Base-by-base conservation (phyloP, 2,113 vertebrate species). In the Polypterus bichir region DNA sequence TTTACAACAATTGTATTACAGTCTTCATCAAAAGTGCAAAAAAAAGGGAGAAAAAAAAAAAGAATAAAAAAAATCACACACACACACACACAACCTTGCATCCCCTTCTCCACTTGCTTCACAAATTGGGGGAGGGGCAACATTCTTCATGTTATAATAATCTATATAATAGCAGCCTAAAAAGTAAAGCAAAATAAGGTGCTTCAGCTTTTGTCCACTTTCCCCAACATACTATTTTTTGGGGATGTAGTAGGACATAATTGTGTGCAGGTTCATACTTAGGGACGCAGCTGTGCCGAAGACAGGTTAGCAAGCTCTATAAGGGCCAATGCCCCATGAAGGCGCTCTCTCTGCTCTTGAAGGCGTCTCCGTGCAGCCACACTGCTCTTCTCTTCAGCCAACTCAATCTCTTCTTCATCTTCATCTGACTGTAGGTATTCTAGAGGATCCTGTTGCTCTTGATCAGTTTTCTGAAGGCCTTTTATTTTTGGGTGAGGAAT, bases 131-230 rank as follows among this genome's bases (percentile, higher is more conserved):
- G 78, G 69, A 74, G 85, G 74, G 76, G 85, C 79, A 73, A 97
- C 93, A 94, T 97, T 97, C 93, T 97, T 97, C 92, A 97, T 88
- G 71, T 84, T 72, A 78, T 92, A 71, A 89, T 75, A 79, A 69
- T 88, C 94, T 97, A 97, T 86, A 85, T 85, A 81, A 91, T 95
- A 98, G 95, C 95, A 98, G 95, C 94, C 92, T 97, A 97, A 88
- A 69, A 82, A 76, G 60, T 62, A 94, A 92, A 91, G 89, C 87
- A 83, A 59, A 73, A 83, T 97, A 98, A 98, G 96, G 96, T 98
- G 96, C 96, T 92, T 80, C 92, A 93, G 92, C 90, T 94, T 92
- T 87, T 88, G 85, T 85, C 76, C 78, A 74, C 70, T 27, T 27
- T 27, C 27, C 27, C 78, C 75, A 65, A 4, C 56, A 45, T 45